Evolutionary conservation across 2,113 vertebrate genomes (phyloP).

Genomic region (Solenodon paradoxus): DNA sequence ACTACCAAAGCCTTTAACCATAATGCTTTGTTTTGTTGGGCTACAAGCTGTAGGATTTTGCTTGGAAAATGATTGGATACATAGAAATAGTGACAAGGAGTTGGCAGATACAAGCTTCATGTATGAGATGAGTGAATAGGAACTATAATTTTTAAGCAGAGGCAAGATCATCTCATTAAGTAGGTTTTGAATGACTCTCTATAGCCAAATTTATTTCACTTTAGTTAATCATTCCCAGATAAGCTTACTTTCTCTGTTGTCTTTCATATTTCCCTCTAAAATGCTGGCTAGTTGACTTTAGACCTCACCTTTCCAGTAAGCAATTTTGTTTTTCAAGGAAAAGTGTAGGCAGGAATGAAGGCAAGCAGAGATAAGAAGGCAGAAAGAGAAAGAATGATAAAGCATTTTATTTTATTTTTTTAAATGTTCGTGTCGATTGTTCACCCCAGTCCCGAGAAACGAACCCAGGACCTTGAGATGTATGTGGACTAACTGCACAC

Average conservation of each 20-base stretch:
- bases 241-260: conserved; percentile 50
- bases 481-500: too few species aligned
- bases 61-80: conserved; percentile 49
- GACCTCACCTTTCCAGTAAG: background rate
- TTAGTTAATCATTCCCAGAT: conserved; percentile 63
- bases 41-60: conserved; percentile 50
- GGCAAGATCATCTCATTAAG: conserved; percentile 48
- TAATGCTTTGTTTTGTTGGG: conserved; percentile 39
- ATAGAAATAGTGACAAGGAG: conserved; percentile 49
- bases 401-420: too few species aligned
- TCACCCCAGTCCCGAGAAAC: too few species aligned
- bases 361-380: too few species aligned
- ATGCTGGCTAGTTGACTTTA: background rate
- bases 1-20: conserved; percentile 40
- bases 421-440: too few species aligned
- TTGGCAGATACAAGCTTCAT: conserved; percentile 20
- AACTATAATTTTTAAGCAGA: conserved; percentile 52
- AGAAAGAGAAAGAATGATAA: too few species aligned
- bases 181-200: conserved; percentile 58
- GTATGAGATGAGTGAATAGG: conserved; percentile 26
- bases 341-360: too few species aligned
- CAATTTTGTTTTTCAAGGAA: too few species aligned
- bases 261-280: conserved; percentile 50
- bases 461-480: too few species aligned
- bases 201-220: conserved; percentile 62